These are phyloP conservation scores for Gadus chalcogrammus DNA, from an alignment of 2,113 vertebrate genomes.

Conservation along the genomic window DNA sequence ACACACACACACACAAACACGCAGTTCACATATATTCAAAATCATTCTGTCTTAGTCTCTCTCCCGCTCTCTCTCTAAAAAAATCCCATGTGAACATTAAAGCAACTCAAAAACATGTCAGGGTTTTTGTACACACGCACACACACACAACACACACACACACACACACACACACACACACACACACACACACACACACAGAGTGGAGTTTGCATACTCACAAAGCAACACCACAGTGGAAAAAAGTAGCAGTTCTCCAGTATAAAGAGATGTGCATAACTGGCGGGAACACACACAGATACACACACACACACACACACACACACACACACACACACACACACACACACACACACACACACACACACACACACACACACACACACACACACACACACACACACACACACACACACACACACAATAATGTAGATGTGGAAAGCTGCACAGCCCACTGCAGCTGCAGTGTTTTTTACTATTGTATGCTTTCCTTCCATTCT, in stretches of 20 bases:
- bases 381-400: not conserved
- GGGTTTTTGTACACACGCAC: not conserved
- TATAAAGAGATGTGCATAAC: too few species aligned
- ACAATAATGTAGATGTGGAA: not conserved
- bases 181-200: not conserved
- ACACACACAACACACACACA: not conserved
- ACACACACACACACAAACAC: constrained; percentile 18
- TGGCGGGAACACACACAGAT: not conserved
- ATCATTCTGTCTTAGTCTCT: not conserved
- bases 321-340: not conserved
- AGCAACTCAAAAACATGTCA: constrained; percentile 6
- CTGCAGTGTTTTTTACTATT: not conserved
- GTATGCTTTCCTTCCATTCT: too few species aligned
- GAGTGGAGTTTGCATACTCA: not conserved
- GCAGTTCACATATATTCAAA: constrained; percentile 2
- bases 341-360: constrained; percentile 4
- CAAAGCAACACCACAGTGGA: not conserved
- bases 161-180: not conserved
- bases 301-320: not conserved
- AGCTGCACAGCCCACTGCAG: constrained; percentile 13
- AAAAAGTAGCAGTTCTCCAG: too few species aligned
- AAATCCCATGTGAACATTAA: constrained; percentile 22
- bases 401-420: not conserved
- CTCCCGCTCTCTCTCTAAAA: not conserved
- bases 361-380: not conserved